phyloP scores from a whole-genome alignment of 2,888 invertebrate species.

The Monochamus alternatus region DNA sequence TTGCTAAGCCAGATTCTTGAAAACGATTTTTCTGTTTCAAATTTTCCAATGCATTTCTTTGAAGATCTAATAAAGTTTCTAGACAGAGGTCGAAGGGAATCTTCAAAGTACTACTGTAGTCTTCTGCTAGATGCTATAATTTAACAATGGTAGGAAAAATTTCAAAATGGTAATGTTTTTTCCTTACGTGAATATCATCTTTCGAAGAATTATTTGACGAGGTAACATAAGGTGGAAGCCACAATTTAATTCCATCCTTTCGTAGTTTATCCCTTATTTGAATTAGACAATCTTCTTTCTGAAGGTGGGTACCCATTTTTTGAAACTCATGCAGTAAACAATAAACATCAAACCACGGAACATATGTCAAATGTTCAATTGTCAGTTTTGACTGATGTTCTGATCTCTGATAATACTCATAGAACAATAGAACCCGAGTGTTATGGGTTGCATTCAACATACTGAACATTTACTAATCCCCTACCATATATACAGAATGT shows the following conservation, averaged over 20 bases:
- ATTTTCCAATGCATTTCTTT: conserved; percentile 81
- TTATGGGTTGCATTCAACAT: too few relatives aligned
- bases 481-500: too few relatives aligned
- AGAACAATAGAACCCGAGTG: too few relatives aligned
- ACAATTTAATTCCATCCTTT: conserved; percentile 80
- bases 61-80: conserved; percentile 76
- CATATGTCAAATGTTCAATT: neutral
- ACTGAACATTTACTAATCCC: too few relatives aligned
- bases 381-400: too few relatives aligned
- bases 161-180: conserved; percentile 50
- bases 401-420: too few relatives aligned
- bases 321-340: conserved; percentile 26
- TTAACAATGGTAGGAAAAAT: too few relatives aligned
- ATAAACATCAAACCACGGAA: neutral
- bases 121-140: conserved; percentile 76
- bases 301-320: conserved; percentile 45
- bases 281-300: conserved; percentile 77
- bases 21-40: conserved; percentile 80
- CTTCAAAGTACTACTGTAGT: conserved; percentile 74
- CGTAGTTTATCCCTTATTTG: conserved; percentile 80
- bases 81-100: conserved; percentile 73
- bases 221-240: conserved; percentile 81
- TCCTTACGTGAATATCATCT: conserved; percentile 71
- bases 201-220: conserved; percentile 72
- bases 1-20: conserved; percentile 81